Base-by-base conservation (phyloP, 2,888 invertebrate genomes). In the Cerceris rybyensis region DNA sequence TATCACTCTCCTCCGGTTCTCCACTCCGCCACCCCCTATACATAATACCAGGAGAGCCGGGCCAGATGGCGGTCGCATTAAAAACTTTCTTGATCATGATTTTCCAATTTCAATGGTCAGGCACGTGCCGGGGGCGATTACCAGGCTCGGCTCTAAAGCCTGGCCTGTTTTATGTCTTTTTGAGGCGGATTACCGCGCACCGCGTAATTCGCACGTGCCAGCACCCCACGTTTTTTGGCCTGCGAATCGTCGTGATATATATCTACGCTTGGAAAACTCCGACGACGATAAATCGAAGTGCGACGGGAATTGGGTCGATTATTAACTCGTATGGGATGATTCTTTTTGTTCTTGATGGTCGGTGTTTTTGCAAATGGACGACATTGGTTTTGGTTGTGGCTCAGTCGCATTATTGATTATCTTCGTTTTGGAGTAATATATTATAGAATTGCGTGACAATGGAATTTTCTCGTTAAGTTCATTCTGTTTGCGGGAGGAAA, bases 51-150 rank as follows among this genome's bases (percentile, higher is more conserved):
- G 67, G 59, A 60, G 69, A 28, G 73, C 54, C 61, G 55, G 59
- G 70, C 83, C 84, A 85, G 83, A 83, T 84, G 86, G 83, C 78
- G 79, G 81, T 85, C 79, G 81, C 70, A 79, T 85, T 85, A 78
- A 86, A 79, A 83, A 85, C 81, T 81, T 84, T 70, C 55, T 71
- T 72, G 83, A 78, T 75, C 86, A 85, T 81, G 86, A 83, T 86
- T 85, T 86, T 75, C 75, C 85, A 70, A 83, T 85, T 86, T 73
- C 77, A 81, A 85, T 73, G 74, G 74, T 52, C 68, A 50, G 81
- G 46, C 86, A 85, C 86, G 86, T 83, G 84, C 50, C 75, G n/a
- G 0, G 17, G 16, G n/a, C 76, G 76, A 81, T 81, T 71, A 65
- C 55, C 46, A 0, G n/a, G 41, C 16, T 17, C 43, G 50, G 61